Base-by-base conservation (phyloP, 2,797 vertebrate genomes). In the Rhinichthys osculus region DNA sequence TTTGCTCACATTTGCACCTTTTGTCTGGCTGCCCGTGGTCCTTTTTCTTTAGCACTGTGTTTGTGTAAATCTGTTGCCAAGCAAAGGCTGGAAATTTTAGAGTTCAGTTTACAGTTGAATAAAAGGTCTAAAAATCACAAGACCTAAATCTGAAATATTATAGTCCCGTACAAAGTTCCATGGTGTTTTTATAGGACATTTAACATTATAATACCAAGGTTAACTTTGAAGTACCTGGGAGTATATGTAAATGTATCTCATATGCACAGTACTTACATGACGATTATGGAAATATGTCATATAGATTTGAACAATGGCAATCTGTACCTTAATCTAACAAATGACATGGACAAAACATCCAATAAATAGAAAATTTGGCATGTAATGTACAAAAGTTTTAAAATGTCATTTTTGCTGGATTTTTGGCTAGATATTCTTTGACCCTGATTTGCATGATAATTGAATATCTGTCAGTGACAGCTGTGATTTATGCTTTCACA, bases 391-490 rank as follows among this genome's bases (percentile, higher is more conserved):
- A 13, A 2, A 70, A 69, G 35, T 19, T 38, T 10, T 38, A 69
- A 33, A 59, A 40, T 78, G 52, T 54, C 6, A 47, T 1, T 79
- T 79, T 1, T 5, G 40, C 7, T 1, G 4, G 10, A 47, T 21
- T 47, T 38, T 35, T 9, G 33, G 17, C 57, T 64, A 57, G 7
- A 57, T 50, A 10, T 19, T 38, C 7, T 3, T 70, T n/a, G 50
- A 7, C 59, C 6, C 3, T 80, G 17, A 44, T 80, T 81, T 81
- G 4, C 47, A 70, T 40, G 47, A 81, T 50, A 38, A 81, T 35
- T 57, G 66, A 59, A 82, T 57, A 54, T 42, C 27, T 62, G 81
- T 72, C 81, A 44, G 69, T 72, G 52, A 71, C 81, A 72, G 38
- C 52, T 82, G 69, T 19, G 50, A 44, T 59, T 23, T 52, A 14